Evolutionary conservation across 2,888 invertebrate genomes (phyloP).

Genomic region (Embidobia sp.): DNA sequence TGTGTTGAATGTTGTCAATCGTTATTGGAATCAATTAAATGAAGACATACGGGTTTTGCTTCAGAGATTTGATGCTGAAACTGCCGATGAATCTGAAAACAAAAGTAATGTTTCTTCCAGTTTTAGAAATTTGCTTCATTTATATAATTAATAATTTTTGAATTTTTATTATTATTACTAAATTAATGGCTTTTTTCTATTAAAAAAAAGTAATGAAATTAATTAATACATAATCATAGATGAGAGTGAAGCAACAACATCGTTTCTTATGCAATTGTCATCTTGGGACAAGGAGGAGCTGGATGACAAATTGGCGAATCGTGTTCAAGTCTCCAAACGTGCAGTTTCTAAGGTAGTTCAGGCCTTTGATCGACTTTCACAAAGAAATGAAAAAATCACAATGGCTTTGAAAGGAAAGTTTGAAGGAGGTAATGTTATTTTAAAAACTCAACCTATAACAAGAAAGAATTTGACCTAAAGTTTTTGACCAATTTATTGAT

Average conservation of each 20-base stretch:
- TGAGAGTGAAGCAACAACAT: conserved; percentile 97
- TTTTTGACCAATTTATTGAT: conserved; percentile 32
- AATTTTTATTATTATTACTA: no score
- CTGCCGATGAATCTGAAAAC: conserved; percentile 97
- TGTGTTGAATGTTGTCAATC: conserved; percentile 97
- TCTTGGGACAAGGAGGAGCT: conserved; percentile 99
- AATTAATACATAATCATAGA: conserved; percentile 83
- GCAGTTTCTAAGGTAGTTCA: conserved; percentile 98
- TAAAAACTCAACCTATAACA: no score
- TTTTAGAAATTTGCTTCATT: no score
- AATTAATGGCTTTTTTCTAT: no score
- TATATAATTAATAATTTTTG: no score
- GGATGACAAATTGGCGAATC: conserved; percentile 96
- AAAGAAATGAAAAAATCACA: conserved; percentile 97
- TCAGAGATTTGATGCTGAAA: conserved; percentile 98
- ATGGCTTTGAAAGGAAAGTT: conserved; percentile 92
- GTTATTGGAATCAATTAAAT: conserved; percentile 98
- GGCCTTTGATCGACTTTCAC: conserved; percentile 97
- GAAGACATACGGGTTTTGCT: conserved; percentile 97
- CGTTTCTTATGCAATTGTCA: conserved; percentile 96
- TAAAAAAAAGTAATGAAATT: neutral
- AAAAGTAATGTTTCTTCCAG: conserved; percentile 88
- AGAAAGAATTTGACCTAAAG: no score
- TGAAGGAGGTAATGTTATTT: conserved; percentile 84
- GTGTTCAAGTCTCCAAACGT: conserved; percentile 97